Evolutionary conservation across 2,797 vertebrate genomes (phyloP).

Genomic region (Potorous gilbertii): DNA sequence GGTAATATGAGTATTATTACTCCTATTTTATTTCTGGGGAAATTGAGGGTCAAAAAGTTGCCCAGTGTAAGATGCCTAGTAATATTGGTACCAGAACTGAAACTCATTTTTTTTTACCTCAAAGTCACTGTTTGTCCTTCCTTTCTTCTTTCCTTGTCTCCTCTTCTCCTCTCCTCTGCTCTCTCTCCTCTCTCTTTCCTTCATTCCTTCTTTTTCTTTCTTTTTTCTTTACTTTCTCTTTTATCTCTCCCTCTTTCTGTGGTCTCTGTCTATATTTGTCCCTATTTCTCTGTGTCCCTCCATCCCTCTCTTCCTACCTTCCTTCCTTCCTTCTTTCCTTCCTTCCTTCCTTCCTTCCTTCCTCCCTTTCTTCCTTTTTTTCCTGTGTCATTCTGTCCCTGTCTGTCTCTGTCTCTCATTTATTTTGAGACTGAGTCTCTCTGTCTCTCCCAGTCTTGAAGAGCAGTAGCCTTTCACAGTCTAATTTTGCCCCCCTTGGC

Average conservation of each 20-base stretch:
- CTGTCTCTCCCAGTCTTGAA: background rate
- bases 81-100: background rate
- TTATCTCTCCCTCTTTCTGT: background rate
- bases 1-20: background rate
- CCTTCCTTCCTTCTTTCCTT: too few species aligned
- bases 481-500: background rate
- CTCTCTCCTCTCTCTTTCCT: rapidly evolving
- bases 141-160: background rate
- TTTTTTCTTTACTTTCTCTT: too few species aligned
- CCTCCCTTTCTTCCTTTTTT: too few species aligned
- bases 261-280: background rate
- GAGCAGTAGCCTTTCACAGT: background rate
- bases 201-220: background rate
- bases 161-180: rapidly evolving
- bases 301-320: too few species aligned
- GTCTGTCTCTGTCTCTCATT: background rate
- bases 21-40: background rate
- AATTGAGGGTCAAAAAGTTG: background rate
- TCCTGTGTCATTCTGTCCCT: background rate
- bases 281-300: background rate
- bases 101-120: background rate
- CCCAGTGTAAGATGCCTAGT: background rate
- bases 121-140: background rate
- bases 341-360: too few species aligned
- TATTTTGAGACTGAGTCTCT: background rate